Evolutionary conservation across 1,140 invertebrate species (phyloP).

Genomic region (Lepidostoma basale): DNA sequence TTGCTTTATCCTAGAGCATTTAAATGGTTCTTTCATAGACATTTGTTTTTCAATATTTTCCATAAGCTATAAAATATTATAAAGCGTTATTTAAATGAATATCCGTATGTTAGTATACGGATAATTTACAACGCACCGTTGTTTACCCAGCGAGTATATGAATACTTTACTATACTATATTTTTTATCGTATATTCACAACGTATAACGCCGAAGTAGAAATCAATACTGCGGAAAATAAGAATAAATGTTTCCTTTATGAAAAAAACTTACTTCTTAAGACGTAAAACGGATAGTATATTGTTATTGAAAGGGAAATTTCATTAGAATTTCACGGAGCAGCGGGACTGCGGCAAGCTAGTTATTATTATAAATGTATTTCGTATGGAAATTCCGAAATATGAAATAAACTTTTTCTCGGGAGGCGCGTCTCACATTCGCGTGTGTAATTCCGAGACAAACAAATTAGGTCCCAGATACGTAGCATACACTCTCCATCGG

Average conservation of each 20-base stretch:
- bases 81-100: too few species aligned
- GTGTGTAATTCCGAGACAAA: not conserved
- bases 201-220: not conserved
- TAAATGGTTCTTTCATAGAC: too few species aligned
- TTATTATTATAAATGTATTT: slow-evolving; percentile 31
- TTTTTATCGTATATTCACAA: not conserved
- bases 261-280: slow-evolving; percentile 2
- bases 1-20: too few species aligned
- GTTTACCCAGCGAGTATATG: too few species aligned
- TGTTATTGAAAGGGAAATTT: slow-evolving; percentile 16
- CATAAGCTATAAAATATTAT: too few species aligned
- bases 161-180: too few species aligned
- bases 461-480: not conserved
- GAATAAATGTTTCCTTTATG: not conserved
- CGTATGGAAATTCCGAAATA: slow-evolving; percentile 25
- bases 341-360: not conserved
- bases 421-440: slow-evolving; percentile 16
- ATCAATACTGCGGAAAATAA: not conserved
- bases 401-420: slow-evolving; percentile 22
- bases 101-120: too few species aligned
- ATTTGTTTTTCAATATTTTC: too few species aligned
- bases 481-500: slow-evolving; percentile 22
- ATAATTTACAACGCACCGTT: too few species aligned
- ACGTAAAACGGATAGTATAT: slow-evolving; percentile 1
- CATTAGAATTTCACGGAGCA: not conserved